Percentiles rank a stretch among this genome's conserved stretches.
phyloP scores from a whole-genome alignment of 1,140 invertebrate species.

The Drosophila bipectinata region DNA sequence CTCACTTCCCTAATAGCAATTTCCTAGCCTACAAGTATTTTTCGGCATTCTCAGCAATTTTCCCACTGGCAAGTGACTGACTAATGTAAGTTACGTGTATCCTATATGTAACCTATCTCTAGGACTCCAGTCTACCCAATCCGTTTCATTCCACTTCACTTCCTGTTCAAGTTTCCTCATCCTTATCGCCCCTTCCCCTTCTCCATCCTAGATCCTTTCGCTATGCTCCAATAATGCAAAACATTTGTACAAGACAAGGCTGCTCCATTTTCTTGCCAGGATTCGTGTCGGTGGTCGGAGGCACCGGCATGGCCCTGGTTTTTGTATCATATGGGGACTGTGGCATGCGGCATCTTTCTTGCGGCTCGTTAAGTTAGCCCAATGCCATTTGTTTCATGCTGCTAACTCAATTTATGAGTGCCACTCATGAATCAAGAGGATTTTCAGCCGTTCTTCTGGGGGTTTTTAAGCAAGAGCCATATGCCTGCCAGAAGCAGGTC shows the following conservation, averaged over 20 bases:
- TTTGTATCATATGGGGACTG: constrained; percentile 15
- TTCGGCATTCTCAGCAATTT: constrained; percentile 62
- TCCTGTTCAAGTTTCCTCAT: not conserved
- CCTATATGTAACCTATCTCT: constrained; percentile 14
- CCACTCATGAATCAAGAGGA: constrained; percentile 37
- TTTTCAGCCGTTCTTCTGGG: constrained; percentile 16
- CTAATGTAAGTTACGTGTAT: constrained; percentile 77
- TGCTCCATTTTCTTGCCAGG: constrained; percentile 45
- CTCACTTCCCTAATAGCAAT: constrained; percentile 57
- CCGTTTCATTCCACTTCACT: not conserved
- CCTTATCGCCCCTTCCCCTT: not conserved
- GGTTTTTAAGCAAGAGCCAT: not conserved
- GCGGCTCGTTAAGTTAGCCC: constrained; percentile 66
- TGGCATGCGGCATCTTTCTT: constrained; percentile 57
- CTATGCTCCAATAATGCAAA: constrained; percentile 69
- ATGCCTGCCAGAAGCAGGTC: constrained; percentile 6
- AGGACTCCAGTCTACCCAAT: not conserved
- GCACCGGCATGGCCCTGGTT: not conserved
- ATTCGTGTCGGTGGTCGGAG: constrained; percentile 8
- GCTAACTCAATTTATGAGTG: constrained; percentile 71
- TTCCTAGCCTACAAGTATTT: constrained; percentile 50
- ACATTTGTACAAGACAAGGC: constrained; percentile 68
- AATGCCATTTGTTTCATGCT: constrained; percentile 72
- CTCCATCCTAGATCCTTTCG: not conserved
- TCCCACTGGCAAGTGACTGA: constrained; percentile 66